Percentiles rank a stretch among this genome's conserved stretches.
phyloP scores from a whole-genome alignment of 2,797 vertebrate genomes.

The Brachymystax lenok region DNA sequence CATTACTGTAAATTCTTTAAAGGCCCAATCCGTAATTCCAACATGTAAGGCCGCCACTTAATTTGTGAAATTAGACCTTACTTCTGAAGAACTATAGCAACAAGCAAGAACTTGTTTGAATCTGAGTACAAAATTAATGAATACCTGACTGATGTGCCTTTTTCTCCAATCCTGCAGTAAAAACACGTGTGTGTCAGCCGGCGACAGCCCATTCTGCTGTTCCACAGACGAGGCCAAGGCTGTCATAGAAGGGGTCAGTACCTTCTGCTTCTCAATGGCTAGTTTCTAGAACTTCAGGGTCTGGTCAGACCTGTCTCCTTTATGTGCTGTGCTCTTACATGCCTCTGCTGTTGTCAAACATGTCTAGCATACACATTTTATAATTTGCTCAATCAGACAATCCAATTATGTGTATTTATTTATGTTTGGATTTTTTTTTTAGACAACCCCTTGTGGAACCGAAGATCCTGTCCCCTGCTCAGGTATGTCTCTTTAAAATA shows the following conservation, averaged over 20 bases:
- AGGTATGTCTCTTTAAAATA: constrained; percentile 70
- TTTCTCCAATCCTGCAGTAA: constrained; percentile 72
- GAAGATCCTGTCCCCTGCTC: constrained; percentile 79
- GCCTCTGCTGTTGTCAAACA: not conserved
- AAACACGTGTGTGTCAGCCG: constrained; percentile 81
- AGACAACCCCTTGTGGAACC: constrained; percentile 81
- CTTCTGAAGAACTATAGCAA: not conserved
- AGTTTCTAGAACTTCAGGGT: not conserved
- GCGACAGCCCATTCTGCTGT: constrained; percentile 81
- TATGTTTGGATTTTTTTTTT: constrained; percentile 2
- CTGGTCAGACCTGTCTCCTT: not conserved
- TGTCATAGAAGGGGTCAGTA: constrained; percentile 82
- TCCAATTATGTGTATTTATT: not conserved
- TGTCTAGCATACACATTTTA: not conserved
- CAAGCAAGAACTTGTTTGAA: not conserved
- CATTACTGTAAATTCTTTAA: not conserved
- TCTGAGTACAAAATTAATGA: not conserved
- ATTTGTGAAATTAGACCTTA: not conserved
- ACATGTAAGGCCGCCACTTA: not conserved
- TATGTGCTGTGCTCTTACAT: not conserved
- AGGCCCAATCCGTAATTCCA: not conserved
- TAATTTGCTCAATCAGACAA: not conserved
- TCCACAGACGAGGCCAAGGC: constrained; percentile 81
- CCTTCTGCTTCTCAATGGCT: not conserved
- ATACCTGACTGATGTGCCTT: not conserved